phyloP scores from a whole-genome alignment of 2,113 vertebrate species.

The Strigops habroptila region DNA sequence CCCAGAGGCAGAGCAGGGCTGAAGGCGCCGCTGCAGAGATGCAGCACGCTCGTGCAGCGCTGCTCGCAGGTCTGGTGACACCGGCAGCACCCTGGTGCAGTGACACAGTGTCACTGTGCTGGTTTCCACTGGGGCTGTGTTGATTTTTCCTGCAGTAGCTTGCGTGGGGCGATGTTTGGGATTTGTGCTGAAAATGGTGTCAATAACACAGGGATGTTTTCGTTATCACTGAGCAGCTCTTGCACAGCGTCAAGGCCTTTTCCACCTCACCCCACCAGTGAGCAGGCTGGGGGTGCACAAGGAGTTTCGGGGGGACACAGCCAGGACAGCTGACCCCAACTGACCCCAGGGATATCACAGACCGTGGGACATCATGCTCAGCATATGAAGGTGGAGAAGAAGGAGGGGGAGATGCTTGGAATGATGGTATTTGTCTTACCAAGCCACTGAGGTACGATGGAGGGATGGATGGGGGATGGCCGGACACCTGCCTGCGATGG shows the following conservation, averaged over 20 bases:
- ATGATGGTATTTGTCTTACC: not conserved
- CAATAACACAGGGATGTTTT: not conserved
- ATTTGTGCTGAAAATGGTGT: not conserved
- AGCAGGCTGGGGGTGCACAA: not conserved
- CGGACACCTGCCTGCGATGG: not conserved
- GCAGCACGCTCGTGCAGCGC: rapidly evolving
- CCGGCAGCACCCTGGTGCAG: not conserved
- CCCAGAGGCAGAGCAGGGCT: not conserved
- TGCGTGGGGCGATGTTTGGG: not conserved
- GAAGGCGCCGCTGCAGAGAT: not conserved
- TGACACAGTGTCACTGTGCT: rapidly evolving
- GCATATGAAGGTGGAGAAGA: not conserved
- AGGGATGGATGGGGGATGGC: not conserved
- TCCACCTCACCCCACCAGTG: not conserved
- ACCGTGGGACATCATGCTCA: rapidly evolving
- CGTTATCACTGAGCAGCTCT: not conserved
- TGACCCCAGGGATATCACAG: not conserved
- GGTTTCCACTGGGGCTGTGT: not conserved
- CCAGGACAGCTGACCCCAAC: not conserved
- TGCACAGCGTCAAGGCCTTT: not conserved
- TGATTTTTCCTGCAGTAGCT: not conserved
- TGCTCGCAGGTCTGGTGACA: not conserved
- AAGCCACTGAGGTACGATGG: rapidly evolving
- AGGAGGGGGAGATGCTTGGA: rapidly evolving
- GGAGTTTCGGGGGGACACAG: not conserved